Base-by-base conservation (phyloP, 2,888 invertebrate species). In the Lottia scabra region DNA sequence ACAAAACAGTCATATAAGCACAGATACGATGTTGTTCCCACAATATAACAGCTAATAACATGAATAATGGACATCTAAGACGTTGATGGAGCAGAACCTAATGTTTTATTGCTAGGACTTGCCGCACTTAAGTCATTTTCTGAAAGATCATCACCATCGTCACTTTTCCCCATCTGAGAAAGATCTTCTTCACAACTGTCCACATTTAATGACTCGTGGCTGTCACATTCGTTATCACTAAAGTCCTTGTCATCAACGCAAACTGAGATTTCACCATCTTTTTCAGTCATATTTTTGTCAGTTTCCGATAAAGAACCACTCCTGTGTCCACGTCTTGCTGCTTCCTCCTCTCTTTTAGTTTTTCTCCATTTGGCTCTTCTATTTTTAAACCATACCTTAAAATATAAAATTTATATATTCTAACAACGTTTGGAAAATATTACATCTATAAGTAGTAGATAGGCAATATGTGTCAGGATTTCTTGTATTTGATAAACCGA, bases 321-420 rank as follows among this genome's bases (percentile, higher is more conserved):
- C 63, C 46, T 67, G 43, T 45, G 23, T 65, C 74, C 65, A 63
- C 75, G 69, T 64, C 77, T 76, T 10, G 78, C 76, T 5, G 81
- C 82, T 56, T 91, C 90, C 71, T 91, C 90, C 78, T 91, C 97
- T 2, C 97, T 93, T 89, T 97, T 97, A 89, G 96, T 96, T 87
- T 97, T 97, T 81, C 97, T 93, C 97, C 97, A 97, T 91, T 97
- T 98, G 81, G 97, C 97, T 56, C 97, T 92, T 26, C 97, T 93
- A 89, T 97, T 97, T 91, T 97, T 97, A 91, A 97, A 97, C 97
- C 97, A 97, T 15, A 97, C 97, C 97, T 97, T 38, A 38, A 38
- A 38, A 8, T 38, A 38, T 38, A 38, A 10, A 38, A 5, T 38
- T 8, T 8, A 38, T 38, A 38, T 8, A 38, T 38, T 4, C 38